Evolutionary conservation across 2,888 invertebrate genomes (phyloP), one percentile per base, ranked within the genome.

Genomic region (Latrodectus hesperus): DNA sequence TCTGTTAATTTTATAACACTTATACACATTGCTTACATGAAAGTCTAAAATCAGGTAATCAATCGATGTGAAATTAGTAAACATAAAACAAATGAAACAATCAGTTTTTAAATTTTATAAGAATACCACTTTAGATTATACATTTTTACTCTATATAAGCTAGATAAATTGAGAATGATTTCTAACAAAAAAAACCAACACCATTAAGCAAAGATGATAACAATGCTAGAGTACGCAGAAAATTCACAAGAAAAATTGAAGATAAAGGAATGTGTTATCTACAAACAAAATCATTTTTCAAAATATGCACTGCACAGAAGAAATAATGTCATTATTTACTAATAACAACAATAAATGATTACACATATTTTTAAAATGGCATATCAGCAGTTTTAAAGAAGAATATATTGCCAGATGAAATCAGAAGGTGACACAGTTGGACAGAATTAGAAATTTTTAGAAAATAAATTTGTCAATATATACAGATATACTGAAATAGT

Each of bases 241-340:
- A 75, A 82, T 82, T 68, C 75, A 82, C 53, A 52, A 51, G 49
- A 51, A 67, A 76, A 81, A 85, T 70, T 60, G 65, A 67, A 81
- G 60, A 86, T 65, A 72, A n/a, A 81, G 86, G 86, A 87, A 87
- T 87, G 86, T 87, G 72, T 72, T 87, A 87, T 87, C 81, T 87
- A 87, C 86, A 87, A 80, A 82, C 68, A 75, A 67, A 68, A 74
- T 70, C 74, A 82, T 75, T 38, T 82, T 55, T 75, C 75, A 75
- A 53, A 51, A 70, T 51, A 80, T 67, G 74, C 60, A 49, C 72
- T 67, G 26, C 49, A 22, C 22, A 38, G 72, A 67, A 51, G 55
- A 55, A 55, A 60, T 3, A 60, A 60, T 16, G n/a, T 60, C 14
- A 60, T 16, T 16, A 60, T 16, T 60, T 60, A 60, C 60, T 60